A percentile compares a stretch with the other conserved stretches of the same genome.
Evolutionary conservation across 2,888 invertebrate species (phyloP).

Genomic region (Mactromeris polynyma): DNA sequence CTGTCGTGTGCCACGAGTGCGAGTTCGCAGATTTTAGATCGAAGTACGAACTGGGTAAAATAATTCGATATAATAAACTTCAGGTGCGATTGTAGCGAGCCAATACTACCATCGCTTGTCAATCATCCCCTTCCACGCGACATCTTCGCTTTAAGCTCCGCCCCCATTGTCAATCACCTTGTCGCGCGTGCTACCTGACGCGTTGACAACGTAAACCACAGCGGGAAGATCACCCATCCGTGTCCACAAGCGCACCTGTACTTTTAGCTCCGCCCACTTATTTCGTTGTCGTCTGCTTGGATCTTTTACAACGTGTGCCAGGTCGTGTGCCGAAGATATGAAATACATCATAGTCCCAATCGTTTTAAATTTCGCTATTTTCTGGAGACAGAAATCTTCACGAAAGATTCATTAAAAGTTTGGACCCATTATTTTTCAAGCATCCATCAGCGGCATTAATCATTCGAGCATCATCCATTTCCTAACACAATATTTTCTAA

Average conservation of each 20-base stretch:
- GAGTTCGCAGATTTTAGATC: conserved; percentile 57
- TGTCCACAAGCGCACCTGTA: conserved; percentile 72
- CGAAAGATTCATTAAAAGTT: conserved; percentile 66
- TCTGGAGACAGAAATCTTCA: conserved; percentile 67
- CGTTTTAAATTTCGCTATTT: conserved; percentile 72
- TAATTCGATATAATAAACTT: conserved; percentile 58
- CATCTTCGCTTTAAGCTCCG: conserved; percentile 57
- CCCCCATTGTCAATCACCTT: conserved; percentile 65
- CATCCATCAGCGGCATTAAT: conserved; percentile 56
- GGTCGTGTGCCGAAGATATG: conserved; percentile 69
- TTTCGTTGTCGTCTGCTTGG: conserved; percentile 49
- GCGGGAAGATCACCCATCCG: conserved; percentile 63
- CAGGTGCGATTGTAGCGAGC: conserved; percentile 67
- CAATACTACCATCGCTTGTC: conserved; percentile 56
- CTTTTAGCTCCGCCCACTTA: conserved; percentile 60
- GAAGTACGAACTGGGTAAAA: conserved; percentile 54
- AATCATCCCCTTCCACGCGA: conserved; percentile 69
- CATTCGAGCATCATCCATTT: conserved; percentile 24
- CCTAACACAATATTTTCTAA: background rate
- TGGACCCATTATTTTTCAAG: conserved; percentile 56
- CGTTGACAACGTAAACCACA: conserved; percentile 47
- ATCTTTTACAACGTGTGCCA: conserved; percentile 59
- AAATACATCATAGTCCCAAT: conserved; percentile 65
- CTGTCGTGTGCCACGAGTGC: conserved; percentile 72
- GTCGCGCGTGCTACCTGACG: conserved; percentile 58